These are phyloP conservation scores for Muschampia plurimacula DNA, from an alignment of 2,888 invertebrate species.

Conservation along the genomic window DNA sequence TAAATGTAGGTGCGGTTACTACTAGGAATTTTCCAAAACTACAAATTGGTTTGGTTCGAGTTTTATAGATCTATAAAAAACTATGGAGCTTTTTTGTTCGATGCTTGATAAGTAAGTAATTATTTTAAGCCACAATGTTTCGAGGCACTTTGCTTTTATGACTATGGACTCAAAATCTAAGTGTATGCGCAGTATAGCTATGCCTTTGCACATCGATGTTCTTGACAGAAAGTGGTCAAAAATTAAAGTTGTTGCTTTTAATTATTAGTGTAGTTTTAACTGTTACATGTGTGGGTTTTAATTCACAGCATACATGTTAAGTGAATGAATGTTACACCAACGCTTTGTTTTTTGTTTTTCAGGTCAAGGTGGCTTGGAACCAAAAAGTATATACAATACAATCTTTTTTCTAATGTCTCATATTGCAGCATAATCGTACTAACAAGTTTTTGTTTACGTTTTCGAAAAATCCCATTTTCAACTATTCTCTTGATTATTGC, in stretches of 20 bases:
- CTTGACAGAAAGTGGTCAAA: background rate
- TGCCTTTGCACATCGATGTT: background rate
- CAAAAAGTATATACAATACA: too few species aligned
- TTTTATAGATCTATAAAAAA: too few species aligned
- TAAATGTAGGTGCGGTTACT: too few species aligned
- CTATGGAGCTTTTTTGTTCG: too few species aligned
- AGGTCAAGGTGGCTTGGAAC: background rate
- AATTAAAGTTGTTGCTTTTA: background rate
- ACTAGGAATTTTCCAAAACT: too few species aligned
- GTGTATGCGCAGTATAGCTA: too few species aligned
- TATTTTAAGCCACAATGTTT: too few species aligned
- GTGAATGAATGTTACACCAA: background rate
- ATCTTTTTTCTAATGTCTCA: too few species aligned
- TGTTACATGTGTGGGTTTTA: constrained; percentile 2
- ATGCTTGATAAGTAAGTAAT: too few species aligned
- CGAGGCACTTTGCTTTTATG: too few species aligned
- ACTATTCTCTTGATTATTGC: background rate
- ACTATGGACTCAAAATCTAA: too few species aligned
- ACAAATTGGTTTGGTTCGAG: too few species aligned
- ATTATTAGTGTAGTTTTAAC: background rate
- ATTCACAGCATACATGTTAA: background rate
- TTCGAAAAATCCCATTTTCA: background rate
- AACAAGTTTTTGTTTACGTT: background rate
- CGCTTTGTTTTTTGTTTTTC: background rate
- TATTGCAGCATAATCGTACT: background rate